These are phyloP conservation scores for Papio anubis DNA, from an alignment of 2,113 vertebrate species.

Conservation along the genomic window DNA sequence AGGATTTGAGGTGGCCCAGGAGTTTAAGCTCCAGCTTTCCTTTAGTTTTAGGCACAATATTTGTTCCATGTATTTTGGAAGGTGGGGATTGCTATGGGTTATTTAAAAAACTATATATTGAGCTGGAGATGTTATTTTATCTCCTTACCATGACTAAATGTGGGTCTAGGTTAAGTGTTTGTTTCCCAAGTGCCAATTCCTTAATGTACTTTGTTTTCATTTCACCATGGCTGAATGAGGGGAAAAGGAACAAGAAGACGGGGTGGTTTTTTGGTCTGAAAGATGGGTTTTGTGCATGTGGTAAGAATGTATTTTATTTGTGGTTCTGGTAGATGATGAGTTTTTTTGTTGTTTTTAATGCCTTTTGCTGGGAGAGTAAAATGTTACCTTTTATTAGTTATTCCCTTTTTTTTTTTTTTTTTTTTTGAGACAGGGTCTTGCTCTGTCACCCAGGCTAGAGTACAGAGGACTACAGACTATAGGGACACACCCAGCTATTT, in stretches of 20 bases:
- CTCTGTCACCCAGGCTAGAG: too few relatives aligned
- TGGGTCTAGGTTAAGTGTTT: background rate
- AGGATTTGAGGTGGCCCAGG: background rate
- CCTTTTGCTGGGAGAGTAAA: background rate
- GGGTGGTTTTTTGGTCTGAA: background rate
- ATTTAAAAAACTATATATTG: background rate
- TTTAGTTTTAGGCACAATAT: background rate
- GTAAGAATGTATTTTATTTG: background rate
- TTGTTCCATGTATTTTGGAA: background rate
- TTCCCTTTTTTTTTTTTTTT: too few relatives aligned
- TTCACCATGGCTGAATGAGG: background rate
- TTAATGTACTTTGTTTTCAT: background rate
- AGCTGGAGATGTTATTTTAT: background rate
- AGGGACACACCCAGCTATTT: too few relatives aligned
- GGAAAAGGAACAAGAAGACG: too few relatives aligned
- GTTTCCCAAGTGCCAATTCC: background rate
- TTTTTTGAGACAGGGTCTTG: too few relatives aligned
- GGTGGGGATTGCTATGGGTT: background rate
- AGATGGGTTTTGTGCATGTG: background rate
- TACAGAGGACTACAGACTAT: too few relatives aligned
- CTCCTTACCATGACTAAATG: background rate
- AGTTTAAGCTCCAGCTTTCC: background rate
- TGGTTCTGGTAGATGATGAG: background rate
- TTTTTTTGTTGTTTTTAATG: background rate
- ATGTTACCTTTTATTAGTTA: background rate